A percentile compares a stretch with the other conserved stretches of the same genome.
phyloP scores from a whole-genome alignment of 2,797 vertebrate species.

The Oryzias dopingdopingensis region DNA sequence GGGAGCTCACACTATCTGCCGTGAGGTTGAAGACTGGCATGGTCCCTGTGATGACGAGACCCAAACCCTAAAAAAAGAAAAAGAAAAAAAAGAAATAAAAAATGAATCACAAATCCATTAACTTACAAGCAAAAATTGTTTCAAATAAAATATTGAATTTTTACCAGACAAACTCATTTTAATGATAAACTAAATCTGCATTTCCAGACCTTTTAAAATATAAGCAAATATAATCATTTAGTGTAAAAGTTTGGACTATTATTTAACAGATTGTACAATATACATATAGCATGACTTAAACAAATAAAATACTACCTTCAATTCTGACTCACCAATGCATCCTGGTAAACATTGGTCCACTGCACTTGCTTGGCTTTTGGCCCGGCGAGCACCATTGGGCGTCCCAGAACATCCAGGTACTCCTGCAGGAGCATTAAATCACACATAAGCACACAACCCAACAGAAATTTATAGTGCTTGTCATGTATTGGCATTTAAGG shows the following conservation, averaged over 20 bases:
- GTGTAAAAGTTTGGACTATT: no score
- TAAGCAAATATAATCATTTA: no score
- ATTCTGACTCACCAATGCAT: slow-evolving; percentile 84
- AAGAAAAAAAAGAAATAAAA: background rate
- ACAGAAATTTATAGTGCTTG: slow-evolving; percentile 42
- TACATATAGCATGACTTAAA: no score
- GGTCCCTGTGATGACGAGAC: slow-evolving; percentile 94
- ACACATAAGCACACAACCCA: slow-evolving; percentile 39
- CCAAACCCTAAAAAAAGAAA: slow-evolving; percentile 82
- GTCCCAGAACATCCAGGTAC: slow-evolving; percentile 94
- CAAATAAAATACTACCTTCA: background rate
- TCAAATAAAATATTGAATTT: no score
- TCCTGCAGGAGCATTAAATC: slow-evolving; percentile 76
- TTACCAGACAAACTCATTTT: no score
- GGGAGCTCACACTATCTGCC: slow-evolving; percentile 77
- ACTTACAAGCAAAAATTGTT: no score
- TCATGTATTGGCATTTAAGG: slow-evolving; percentile 45
- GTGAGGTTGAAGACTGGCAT: slow-evolving; percentile 97
- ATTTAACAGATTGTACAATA: no score
- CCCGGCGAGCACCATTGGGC: slow-evolving; percentile 96
- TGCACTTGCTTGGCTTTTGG: slow-evolving; percentile 92
- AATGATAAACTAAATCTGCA: no score
- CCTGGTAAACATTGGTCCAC: slow-evolving; percentile 99
- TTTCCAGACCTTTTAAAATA: no score
- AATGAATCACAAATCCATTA: no score